A percentile compares a stretch with the other conserved stretches of the same genome.
Evolutionary conservation across 2,797 vertebrate species (phyloP).

Genomic region (Calcarius lapponicus): DNA sequence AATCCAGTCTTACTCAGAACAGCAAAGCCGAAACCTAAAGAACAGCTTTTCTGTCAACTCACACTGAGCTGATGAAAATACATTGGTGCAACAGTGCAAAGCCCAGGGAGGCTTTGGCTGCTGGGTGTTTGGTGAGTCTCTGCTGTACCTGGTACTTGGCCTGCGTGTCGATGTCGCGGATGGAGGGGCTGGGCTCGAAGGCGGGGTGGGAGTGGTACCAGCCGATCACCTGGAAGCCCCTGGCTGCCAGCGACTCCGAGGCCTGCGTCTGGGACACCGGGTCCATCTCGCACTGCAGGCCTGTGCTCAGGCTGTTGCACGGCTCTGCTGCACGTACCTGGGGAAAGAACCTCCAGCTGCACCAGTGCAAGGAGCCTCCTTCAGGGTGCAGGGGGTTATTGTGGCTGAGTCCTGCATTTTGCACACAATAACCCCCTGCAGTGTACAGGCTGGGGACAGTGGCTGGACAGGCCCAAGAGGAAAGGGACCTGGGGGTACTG

Average conservation of each 20-base stretch:
- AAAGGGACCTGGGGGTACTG: neutral
- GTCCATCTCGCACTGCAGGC: conserved; percentile 98
- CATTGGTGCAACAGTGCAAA: neutral
- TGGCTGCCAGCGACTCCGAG: conserved; percentile 84
- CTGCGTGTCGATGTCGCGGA: conserved; percentile 95
- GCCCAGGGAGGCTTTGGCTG: neutral
- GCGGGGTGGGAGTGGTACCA: conserved; percentile 99
- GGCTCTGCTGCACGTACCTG: conserved; percentile 93
- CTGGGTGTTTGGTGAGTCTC: fast-evolving
- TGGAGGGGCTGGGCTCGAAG: conserved; percentile 95
- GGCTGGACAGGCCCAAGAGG: neutral
- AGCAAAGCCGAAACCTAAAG: neutral
- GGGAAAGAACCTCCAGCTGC: neutral
- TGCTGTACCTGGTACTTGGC: conserved; percentile 92
- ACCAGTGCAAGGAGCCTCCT: neutral
- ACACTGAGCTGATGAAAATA: fast-evolving
- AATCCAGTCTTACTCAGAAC: neutral
- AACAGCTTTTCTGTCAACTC: fast-evolving
- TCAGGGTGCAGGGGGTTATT: neutral
- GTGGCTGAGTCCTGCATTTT: neutral
- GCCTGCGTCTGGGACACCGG: conserved; percentile 95
- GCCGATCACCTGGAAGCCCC: conserved; percentile 89
- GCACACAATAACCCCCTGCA: neutral
- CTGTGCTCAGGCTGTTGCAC: conserved; percentile 94
- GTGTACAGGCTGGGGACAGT: neutral